These are phyloP conservation scores for Galleria mellonella DNA, from an alignment of 1,140 invertebrate species.

Conservation along the genomic window DNA sequence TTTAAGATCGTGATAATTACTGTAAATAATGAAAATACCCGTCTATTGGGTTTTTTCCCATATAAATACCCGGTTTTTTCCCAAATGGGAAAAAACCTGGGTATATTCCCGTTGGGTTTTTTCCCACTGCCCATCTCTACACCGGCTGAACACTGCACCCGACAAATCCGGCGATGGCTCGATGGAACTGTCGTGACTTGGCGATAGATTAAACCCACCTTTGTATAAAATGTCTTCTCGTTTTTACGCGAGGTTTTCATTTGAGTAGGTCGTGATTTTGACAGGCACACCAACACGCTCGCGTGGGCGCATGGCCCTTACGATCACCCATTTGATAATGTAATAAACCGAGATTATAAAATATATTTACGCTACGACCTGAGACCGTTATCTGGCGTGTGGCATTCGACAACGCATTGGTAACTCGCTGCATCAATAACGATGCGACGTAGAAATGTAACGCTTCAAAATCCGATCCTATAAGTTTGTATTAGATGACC, in stretches of 20 bases:
- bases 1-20: too few relatives aligned
- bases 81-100: too few relatives aligned
- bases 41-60: too few relatives aligned
- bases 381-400: conserved; percentile 47
- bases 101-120: too few relatives aligned
- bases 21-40: too few relatives aligned
- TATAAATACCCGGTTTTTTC: too few relatives aligned
- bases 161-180: conserved; percentile 47
- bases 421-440: conserved; percentile 36
- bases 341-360: conserved; percentile 47
- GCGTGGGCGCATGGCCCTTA: conserved; percentile 30
- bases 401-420: conserved; percentile 25
- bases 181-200: conserved; percentile 45
- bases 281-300: conserved; percentile 30
- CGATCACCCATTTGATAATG: conserved; percentile 35
- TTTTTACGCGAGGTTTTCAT: conserved; percentile 41
- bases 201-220: conserved; percentile 43
- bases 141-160: conserved; percentile 34
- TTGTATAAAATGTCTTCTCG: conserved; percentile 52
- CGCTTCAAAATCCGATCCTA: conserved; percentile 12
- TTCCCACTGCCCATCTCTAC: too few relatives aligned
- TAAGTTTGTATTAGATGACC: not conserved
- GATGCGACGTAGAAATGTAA: conserved; percentile 14
- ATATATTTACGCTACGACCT: conserved; percentile 43
- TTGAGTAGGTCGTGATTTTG: conserved; percentile 41